Conservation (phyloP, 2,113 vertebrate species). For the Pitta sordida region DNA sequence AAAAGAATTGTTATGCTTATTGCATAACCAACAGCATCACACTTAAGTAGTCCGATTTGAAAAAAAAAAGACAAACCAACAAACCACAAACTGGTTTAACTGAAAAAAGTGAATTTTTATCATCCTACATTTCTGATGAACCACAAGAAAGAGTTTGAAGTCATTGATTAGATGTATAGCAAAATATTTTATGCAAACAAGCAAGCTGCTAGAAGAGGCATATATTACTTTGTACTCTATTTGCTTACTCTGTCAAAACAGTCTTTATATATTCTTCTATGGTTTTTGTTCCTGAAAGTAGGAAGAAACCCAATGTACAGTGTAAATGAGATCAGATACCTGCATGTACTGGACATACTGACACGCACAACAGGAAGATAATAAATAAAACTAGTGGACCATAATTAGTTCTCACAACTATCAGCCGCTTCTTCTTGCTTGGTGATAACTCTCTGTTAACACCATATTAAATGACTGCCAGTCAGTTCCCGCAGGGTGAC, state of each 20-base stretch:
- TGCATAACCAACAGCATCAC: background rate
- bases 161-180: background rate
- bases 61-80: background rate
- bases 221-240: background rate
- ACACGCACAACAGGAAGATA: background rate
- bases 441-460: background rate
- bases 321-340: background rate
- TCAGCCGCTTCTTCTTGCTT: background rate
- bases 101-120: background rate
- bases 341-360: background rate
- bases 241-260: background rate
- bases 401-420: slow-evolving; percentile 14
- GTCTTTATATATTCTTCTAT: background rate
- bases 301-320: background rate
- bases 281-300: background rate
- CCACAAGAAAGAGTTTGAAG: background rate
- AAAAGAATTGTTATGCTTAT: background rate
- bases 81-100: background rate
- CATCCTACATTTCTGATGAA: background rate
- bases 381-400: background rate
- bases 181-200: background rate
- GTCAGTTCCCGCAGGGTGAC: background rate
- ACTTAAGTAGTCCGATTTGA: background rate
- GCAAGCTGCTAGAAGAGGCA: background rate
- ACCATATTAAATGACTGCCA: slow-evolving; percentile 25